A percentile compares a stretch with the other conserved stretches of the same genome.
These are phyloP conservation scores for Atlantisia rogersi DNA, from an alignment of 2,113 vertebrate species.

Conservation along the genomic window DNA sequence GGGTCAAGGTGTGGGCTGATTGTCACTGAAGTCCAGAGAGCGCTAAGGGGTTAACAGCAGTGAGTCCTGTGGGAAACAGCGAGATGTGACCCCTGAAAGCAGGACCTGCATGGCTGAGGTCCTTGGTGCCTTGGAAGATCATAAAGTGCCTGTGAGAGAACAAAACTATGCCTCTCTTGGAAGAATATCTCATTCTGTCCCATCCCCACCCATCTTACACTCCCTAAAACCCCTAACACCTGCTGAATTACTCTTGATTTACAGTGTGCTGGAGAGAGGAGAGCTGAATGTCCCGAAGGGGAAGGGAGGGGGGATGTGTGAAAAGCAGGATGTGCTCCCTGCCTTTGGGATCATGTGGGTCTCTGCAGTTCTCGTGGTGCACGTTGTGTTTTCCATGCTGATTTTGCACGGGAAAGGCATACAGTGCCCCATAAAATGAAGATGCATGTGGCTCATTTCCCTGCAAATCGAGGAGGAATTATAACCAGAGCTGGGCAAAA, in stretches of 20 bases:
- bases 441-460: background rate
- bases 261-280: accelerated
- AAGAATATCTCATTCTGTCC: background rate
- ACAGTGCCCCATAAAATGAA: background rate
- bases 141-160: background rate
- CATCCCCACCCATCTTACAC: background rate
- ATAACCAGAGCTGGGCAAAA: background rate
- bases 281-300: background rate
- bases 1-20: background rate
- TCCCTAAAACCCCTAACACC: accelerated
- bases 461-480: background rate
- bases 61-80: background rate
- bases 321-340: background rate
- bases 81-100: background rate
- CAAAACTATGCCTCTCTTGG: background rate
- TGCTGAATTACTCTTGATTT: background rate
- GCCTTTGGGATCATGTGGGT: accelerated
- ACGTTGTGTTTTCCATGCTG: background rate
- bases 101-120: background rate
- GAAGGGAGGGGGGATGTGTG: background rate
- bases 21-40: background rate
- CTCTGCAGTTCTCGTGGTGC: background rate
- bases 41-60: background rate
- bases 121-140: background rate
- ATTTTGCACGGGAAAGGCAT: background rate